Evolutionary conservation across 2,113 vertebrate species (phyloP).

Genomic region (Microcebus jonahi): DNA sequence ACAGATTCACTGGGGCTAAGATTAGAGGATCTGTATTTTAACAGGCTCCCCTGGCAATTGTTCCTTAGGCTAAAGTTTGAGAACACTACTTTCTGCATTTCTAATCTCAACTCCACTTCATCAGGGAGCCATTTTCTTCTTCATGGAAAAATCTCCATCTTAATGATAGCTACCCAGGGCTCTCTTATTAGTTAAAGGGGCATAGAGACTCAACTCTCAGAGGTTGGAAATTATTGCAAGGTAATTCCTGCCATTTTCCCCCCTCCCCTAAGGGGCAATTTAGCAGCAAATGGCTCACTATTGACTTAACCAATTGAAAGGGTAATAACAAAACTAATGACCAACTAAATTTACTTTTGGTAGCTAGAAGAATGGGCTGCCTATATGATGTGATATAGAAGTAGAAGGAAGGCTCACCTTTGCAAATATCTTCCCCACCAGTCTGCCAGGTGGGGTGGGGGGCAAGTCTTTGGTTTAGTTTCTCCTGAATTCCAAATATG

Average conservation of each 20-base stretch:
- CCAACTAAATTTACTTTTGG: neutral
- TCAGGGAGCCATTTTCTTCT: constrained; percentile 14
- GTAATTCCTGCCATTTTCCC: neutral
- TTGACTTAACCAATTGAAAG: constrained; percentile 41
- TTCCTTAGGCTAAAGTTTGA: neutral
- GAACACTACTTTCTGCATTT: neutral
- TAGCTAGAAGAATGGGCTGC: neutral
- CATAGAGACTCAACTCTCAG: neutral
- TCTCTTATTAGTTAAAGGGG: constrained; percentile 12
- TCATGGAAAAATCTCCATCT: neutral
- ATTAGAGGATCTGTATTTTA: neutral
- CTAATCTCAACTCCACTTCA: neutral
- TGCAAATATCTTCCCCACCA: neutral
- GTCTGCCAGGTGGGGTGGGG: neutral
- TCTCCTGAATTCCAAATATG: neutral
- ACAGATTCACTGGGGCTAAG: neutral
- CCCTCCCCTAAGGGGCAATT: neutral
- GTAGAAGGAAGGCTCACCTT: neutral
- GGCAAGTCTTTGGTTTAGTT: neutral
- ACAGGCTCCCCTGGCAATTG: neutral
- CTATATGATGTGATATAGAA: neutral
- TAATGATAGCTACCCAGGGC: neutral
- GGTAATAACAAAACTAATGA: constrained; percentile 23
- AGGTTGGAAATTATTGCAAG: neutral
- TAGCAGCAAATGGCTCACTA: constrained; percentile 20